Evolutionary conservation across 2,113 vertebrate genomes (phyloP).

Genomic region (Rhabdornis inornatus): DNA sequence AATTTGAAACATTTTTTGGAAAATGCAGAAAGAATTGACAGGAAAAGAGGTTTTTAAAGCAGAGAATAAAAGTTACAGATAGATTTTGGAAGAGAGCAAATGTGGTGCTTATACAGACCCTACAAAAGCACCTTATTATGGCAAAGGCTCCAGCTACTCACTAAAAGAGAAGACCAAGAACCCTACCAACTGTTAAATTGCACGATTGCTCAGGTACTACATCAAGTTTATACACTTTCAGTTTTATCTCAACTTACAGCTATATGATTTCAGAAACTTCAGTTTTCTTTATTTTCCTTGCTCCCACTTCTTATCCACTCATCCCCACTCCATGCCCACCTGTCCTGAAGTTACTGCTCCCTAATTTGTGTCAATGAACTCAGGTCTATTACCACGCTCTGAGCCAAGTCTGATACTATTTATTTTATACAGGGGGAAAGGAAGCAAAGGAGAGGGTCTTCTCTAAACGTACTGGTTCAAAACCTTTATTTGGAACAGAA

Average conservation of each 20-base stretch:
- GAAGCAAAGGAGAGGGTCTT: background rate
- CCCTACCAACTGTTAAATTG: background rate
- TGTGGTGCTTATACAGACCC: background rate
- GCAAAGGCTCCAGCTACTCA: background rate
- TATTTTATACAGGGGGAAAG: background rate
- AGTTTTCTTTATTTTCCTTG: background rate
- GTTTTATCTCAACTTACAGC: background rate
- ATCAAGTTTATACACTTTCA: background rate
- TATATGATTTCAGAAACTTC: background rate
- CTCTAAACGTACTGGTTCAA: background rate
- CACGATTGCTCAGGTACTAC: background rate
- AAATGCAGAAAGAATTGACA: background rate
- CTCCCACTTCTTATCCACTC: background rate
- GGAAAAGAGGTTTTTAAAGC: background rate
- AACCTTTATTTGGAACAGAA: background rate
- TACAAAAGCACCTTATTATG: background rate
- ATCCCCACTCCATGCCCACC: too few relatives aligned
- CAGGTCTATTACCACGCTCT: background rate
- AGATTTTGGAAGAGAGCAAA: background rate
- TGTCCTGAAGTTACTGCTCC: background rate
- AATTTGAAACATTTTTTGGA: constrained; percentile 1
- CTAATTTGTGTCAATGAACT: background rate
- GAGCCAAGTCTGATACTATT: background rate
- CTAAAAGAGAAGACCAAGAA: background rate
- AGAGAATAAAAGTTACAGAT: background rate